Percentiles rank a stretch among this genome's conserved stretches.
Evolutionary conservation across 92 coral and sea anemone species (phyloP).

Genomic region (Isaurus tuberculatus): DNA sequence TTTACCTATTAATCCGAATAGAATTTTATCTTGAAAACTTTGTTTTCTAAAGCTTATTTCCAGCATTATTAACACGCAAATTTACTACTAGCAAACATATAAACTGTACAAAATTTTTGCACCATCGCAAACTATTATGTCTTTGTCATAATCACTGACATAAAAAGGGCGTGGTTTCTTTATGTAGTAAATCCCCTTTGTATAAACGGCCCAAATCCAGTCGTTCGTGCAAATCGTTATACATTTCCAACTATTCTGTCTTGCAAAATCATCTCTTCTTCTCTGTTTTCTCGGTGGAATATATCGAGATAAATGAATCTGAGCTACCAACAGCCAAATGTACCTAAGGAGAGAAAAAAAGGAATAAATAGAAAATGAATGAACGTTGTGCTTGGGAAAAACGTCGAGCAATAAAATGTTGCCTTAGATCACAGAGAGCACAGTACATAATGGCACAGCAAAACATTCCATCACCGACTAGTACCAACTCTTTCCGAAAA

Average conservation of each 20-base stretch:
- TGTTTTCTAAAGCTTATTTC: background rate
- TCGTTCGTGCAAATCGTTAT: background rate
- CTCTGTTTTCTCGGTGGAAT: constrained; percentile 96
- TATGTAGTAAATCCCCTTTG: background rate
- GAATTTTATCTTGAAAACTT: background rate
- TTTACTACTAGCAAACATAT: background rate
- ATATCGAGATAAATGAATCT: constrained; percentile 91
- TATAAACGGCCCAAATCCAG: background rate
- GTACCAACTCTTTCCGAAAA: too few relatives aligned
- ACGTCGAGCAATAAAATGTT: too few relatives aligned
- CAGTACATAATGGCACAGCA: too few relatives aligned
- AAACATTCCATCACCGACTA: too few relatives aligned
- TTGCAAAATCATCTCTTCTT: constrained; percentile 70
- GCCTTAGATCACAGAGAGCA: too few relatives aligned
- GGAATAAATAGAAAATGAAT: background rate
- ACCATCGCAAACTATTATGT: background rate
- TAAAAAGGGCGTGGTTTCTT: background rate
- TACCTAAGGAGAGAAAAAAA: constrained; percentile 56
- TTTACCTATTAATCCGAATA: background rate
- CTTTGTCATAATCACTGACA: background rate
- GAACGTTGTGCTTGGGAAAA: background rate
- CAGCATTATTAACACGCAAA: background rate
- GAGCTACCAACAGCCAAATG: constrained; percentile 98
- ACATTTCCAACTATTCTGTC: background rate
- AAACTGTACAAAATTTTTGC: background rate